Evolutionary conservation across 2,113 vertebrate genomes (phyloP), one percentile per base, ranked within the genome.

Genomic region (Bubo blakistoni): DNA sequence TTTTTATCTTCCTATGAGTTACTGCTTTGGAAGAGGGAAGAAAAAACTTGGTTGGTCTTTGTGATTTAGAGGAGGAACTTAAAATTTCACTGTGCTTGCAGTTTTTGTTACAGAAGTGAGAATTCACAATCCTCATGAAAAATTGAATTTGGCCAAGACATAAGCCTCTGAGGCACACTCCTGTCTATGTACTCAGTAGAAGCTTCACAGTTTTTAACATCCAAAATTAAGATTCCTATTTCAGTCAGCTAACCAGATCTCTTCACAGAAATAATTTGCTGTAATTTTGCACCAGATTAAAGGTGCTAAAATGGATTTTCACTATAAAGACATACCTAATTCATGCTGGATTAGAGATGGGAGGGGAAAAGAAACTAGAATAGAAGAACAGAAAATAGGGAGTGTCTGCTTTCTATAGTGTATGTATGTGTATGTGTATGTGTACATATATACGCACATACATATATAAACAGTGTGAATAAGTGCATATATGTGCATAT

Each of bases 401-500:
- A 49, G 13, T 36, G 7, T 62, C 34, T 84, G 5, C 55, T 76
- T 76, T 72, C 34, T 71, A 3, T 46, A n/a, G 3, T 26, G 7
- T 49, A 57, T 47, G 7, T 83, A 13, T 72, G 20, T 49, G 21
- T 14, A 40, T 17, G 1, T 66, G 6, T 17, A 11, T 17, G 36
- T 17, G 1, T 66, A 5, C 17, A 11, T 22, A 11, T 36, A 10
- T 19, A 36, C 2, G 51, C 0, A 29, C 4, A 49, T 7, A 40
- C 2, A 46, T 5, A 20, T 6, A 13, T 5, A 36, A 47, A 58
- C 3, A 78, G 26, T 46, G 17, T 79, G 38, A 80, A 18, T 55
- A 17, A 46, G 5, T 65, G 16, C 7, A 20, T 32, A 30, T 73
- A 6, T n/a, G 40, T 34, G 26, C 9, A 20, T 63, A 29, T 54